Evolutionary conservation across 2,113 vertebrate species (phyloP).

Genomic region (Chaetura pelagica): DNA sequence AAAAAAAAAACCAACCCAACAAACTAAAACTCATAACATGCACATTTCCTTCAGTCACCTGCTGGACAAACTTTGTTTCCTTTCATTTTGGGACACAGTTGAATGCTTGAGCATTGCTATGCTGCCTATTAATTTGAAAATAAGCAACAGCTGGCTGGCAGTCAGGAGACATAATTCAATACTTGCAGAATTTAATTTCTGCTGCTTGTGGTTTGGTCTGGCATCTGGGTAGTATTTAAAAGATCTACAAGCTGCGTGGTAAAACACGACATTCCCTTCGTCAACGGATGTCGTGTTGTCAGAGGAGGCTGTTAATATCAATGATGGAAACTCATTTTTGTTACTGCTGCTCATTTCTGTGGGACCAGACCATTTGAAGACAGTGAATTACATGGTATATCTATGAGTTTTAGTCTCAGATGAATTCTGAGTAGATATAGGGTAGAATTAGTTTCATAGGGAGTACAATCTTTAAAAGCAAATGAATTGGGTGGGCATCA

Average conservation of each 20-base stretch:
- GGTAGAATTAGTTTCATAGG: background rate
- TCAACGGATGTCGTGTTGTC: fast-evolving
- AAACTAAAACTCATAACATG: background rate
- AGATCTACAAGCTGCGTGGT: background rate
- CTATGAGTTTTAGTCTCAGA: background rate
- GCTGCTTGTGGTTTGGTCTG: background rate
- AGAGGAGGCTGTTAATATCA: background rate
- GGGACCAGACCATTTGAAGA: background rate
- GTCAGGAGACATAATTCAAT: background rate
- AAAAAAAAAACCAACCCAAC: background rate
- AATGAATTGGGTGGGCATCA: background rate
- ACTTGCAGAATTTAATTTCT: background rate
- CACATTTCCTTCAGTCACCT: background rate
- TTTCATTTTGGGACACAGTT: background rate
- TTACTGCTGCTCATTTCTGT: background rate
- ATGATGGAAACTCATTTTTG: background rate
- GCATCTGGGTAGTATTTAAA: background rate
- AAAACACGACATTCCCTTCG: background rate
- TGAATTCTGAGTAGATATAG: background rate
- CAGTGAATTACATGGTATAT: background rate
- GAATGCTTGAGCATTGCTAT: background rate
- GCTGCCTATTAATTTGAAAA: background rate
- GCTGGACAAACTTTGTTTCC: background rate
- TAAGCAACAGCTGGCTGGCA: background rate
- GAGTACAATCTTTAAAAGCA: background rate